phyloP scores from a whole-genome alignment of 2,113 vertebrate genomes.

The Pogonocichla stellata region DNA sequence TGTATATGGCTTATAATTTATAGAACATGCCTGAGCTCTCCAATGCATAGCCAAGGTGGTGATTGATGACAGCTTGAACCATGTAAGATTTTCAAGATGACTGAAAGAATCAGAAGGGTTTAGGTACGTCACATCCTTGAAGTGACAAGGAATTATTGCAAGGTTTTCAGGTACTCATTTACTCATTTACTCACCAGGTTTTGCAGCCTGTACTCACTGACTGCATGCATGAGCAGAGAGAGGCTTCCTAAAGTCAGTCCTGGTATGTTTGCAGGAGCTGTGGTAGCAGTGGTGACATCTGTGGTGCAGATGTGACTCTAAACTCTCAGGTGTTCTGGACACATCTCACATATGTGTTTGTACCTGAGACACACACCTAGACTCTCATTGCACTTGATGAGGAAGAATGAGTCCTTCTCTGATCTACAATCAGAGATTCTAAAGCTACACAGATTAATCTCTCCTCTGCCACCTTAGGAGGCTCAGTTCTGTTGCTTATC shows the following conservation, averaged over 20 bases:
- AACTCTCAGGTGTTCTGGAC: not conserved
- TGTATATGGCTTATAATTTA: not conserved
- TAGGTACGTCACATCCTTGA: not conserved
- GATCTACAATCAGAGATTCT: not conserved
- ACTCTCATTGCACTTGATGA: not conserved
- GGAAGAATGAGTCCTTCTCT: not conserved
- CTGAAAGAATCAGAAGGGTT: not conserved
- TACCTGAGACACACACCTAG: not conserved
- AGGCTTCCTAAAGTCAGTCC: not conserved
- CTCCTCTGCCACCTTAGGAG: not conserved
- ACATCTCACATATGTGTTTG: not conserved
- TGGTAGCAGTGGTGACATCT: not conserved
- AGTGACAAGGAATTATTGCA: not conserved
- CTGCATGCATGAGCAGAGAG: not conserved
- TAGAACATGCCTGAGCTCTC: not conserved
- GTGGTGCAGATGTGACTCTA: not conserved
- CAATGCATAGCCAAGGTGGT: not conserved
- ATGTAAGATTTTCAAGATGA: not conserved
- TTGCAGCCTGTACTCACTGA: not conserved
- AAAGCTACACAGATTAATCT: not conserved
- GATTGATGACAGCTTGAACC: not conserved
- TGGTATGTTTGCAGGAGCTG: not conserved
- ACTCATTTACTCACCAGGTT: not conserved
- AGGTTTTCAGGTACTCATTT: not conserved
- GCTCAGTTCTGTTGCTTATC: not conserved